Base-by-base conservation (phyloP, 2,797 vertebrate genomes). In the Australoheros facetus region DNA sequence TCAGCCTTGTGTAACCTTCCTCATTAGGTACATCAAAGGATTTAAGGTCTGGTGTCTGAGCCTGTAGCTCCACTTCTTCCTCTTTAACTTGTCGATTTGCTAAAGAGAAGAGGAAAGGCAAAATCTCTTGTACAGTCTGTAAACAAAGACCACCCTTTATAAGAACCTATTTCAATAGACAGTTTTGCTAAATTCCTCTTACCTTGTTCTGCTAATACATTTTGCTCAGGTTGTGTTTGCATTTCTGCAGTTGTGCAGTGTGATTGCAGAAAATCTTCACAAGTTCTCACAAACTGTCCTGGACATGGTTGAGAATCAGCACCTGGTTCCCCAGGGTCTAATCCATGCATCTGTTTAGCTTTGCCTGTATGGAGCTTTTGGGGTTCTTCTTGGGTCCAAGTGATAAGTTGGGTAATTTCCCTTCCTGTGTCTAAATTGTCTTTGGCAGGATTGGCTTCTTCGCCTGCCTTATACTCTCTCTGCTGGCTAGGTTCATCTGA, bases 191-290 rank as follows among this genome's bases (percentile, higher is more conserved):
- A 54, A 39, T 21, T 71, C 39, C 3, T 62, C 92, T 85, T 90
- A 95, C 95, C 93, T 82, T 77, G 73, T 39, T 55, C 79, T 55
- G 32, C 34, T 26, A 81, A n/a, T 70, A 1, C 55, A 1, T 51
- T 78, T 51, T 51, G n/a, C 19, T 56, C 56, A 9, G 42, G 7
- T 5, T 81, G 28, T 8, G 42, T 75, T 70, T 83, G 76, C 37
- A 42, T 32, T 21, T 77, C 53, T 62, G 69, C 2, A 30, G 14
- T 19, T 39, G 56, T 69, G 56, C 81, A 57, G 7, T 56, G 80
- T 13, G 54, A 7, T 39, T 60, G 57, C 14, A 62, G 37, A 71
- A 66, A 21, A 45, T 75, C 59, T 21, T 57, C 75, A 34, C 66
- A 53, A 19, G 55, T 23, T 51, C 34, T 81, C 32, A 7, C 12